Base-by-base conservation (phyloP, 2,113 vertebrate genomes). In the Muntiacus reevesi region DNA sequence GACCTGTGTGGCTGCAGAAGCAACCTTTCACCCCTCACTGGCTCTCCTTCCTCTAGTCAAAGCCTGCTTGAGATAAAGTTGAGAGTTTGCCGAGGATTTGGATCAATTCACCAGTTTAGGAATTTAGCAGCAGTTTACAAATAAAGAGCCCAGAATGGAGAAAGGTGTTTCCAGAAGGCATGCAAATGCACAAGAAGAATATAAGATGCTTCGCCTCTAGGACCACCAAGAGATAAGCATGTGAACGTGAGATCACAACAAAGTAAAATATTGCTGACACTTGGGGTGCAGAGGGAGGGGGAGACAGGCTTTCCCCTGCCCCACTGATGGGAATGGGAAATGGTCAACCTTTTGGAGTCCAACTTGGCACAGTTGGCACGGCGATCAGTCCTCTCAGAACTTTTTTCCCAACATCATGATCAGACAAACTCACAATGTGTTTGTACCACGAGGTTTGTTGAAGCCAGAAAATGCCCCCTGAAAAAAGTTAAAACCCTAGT, bases 231-330 rank as follows among this genome's bases (percentile, higher is more conserved):
- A 57, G n/a, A 28, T 15, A 45, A 55, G 2, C 60, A 33, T 43
- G 54, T 84, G 16, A 17, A 64, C 5, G 5, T 1, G 7, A 52
- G 16, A 14, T 0, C 1, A 1, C 7, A 23, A 12, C 0, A 0
- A 71, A 10, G 27, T 1, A 1, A 6, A 40, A 7, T 25, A 12
- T 0, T 17, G 21, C 81, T 12, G 6, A 45, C 5, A 7, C 9
- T 6, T 1, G 21, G 40, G 9, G 7, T 8, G 30, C 33, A 9
- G 9, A 1, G 7, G 21, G 15, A 0, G 0, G 1, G 5, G 9
- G 15, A 36, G 8, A 21, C 21, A 5, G 12, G 15, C 15, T 1
- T 4, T 14, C 12, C 17, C 50, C 64, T 28, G 3, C 33, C 55
- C 40, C 2, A 0, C 13, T 1, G 47, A 28, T 0, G 3, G 28